Percentiles rank a stretch among this genome's conserved stretches.
Conservation (phyloP, 2,797 vertebrate species). For the Arremon aurantiirostris region DNA sequence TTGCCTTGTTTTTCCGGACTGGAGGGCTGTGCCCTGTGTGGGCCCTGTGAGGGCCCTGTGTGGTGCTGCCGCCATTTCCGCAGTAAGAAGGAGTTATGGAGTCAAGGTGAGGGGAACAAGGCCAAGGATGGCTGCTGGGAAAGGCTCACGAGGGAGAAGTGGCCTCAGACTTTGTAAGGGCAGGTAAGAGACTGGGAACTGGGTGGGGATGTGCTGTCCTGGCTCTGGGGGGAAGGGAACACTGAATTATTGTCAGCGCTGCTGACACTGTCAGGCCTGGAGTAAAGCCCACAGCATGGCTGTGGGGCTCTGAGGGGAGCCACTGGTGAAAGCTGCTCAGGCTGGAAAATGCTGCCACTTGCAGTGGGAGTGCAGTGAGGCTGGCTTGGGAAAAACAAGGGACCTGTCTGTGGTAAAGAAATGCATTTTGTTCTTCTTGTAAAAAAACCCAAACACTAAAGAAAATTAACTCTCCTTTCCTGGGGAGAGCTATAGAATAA, state of each 20-base stretch:
- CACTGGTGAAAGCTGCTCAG: neutral
- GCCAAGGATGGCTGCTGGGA: neutral
- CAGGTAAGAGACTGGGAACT: neutral
- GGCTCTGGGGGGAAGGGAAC: rapidly evolving
- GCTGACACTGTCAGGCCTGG: neutral
- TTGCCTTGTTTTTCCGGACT: rapidly evolving
- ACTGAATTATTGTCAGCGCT: rapidly evolving
- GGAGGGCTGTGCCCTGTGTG: neutral
- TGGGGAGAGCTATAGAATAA: neutral
- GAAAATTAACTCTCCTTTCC: neutral
- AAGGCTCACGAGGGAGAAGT: neutral
- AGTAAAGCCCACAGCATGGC: rapidly evolving
- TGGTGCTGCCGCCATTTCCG: rapidly evolving
- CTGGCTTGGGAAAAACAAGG: neutral
- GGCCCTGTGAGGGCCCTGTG: rapidly evolving
- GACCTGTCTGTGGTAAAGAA: neutral
- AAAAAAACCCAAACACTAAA: neutral
- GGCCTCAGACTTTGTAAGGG: rapidly evolving
- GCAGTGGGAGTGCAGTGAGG: neutral
- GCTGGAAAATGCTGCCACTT: neutral
- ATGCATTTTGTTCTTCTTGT: neutral
- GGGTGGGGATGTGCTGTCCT: neutral
- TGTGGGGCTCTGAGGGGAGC: neutral
- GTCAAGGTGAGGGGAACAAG: rapidly evolving
- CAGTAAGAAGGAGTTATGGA: rapidly evolving